Base-by-base conservation (phyloP, 2,888 invertebrate species). In the Diadromus collaris region DNA sequence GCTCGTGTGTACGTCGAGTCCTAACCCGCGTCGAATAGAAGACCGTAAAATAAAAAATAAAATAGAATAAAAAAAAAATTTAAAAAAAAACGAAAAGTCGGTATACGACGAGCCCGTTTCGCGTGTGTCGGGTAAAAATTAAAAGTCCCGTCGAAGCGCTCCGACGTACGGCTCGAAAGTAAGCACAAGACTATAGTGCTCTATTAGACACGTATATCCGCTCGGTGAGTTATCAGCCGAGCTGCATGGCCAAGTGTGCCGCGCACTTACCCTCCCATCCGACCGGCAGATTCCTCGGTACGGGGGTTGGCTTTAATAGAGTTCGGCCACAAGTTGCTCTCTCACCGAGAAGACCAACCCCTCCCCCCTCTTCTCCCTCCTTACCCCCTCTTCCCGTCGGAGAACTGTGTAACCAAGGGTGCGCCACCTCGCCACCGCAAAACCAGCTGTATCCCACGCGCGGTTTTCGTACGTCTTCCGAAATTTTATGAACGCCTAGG, bases 291-390 rank as follows among this genome's bases (percentile, higher is more conserved):
- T 58, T 73, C 46, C 34, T 32, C 7, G 41, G 38, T 27, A 34
- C 34, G 29, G 54, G 73, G 54, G 24, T 38, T 32, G 32, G 73
- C 73, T 65, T 73, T 65, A 60, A 73, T 65, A 65, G 73, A 73
- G 65, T 65, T 46, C 29, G 73, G 58, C 73, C 73, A 73, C 73
- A 73, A 73, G 65, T 73, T 73, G 65, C 73, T 73, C 56, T 64
- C 56, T 64, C 44, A 44, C 56, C 9, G 24, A 51, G 51, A 51
- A 51, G 69, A 24, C n/a, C n/a, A n/a, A n/a, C n/a, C n/a, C n/a
- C n/a, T n/a, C n/a, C n/a, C n/a, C n/a, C n/a, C n/a, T n/a, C n/a
- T n/a, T n/a, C n/a, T n/a, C n/a, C n/a, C n/a, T n/a, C n/a, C n/a
- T n/a, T n/a, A n/a, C n/a, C n/a, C n/a, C n/a, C n/a, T n/a, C 56